phyloP scores from a whole-genome alignment of 2,797 vertebrate species.

The Pogonophryne albipinna region DNA sequence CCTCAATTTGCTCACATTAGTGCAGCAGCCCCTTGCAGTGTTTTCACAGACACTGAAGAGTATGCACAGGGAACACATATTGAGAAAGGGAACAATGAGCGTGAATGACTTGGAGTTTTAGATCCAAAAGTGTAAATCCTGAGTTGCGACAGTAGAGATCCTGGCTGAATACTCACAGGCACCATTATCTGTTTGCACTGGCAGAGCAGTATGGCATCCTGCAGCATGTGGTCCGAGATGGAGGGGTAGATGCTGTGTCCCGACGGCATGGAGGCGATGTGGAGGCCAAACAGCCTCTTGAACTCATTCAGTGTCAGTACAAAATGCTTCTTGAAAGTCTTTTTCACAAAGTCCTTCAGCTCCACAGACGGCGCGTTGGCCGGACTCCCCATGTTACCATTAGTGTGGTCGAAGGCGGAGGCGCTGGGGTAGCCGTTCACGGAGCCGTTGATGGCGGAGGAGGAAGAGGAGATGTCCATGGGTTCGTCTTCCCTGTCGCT shows the following conservation, averaged over 20 bases:
- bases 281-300: constrained; percentile 96
- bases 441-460: constrained; percentile 82
- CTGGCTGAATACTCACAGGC: constrained; percentile 92
- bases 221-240: constrained; percentile 95
- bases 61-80: not conserved
- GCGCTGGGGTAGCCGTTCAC: constrained; percentile 88
- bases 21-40: not conserved
- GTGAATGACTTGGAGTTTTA: not conserved
- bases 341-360: constrained; percentile 92
- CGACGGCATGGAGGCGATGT: constrained; percentile 93
- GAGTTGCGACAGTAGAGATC: not conserved
- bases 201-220: constrained; percentile 92
- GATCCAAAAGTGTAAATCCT: constrained; percentile 13
- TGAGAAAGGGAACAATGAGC: not conserved
- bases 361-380: constrained; percentile 77
- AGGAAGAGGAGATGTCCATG: constrained; percentile 88
- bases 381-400: constrained; percentile 81
- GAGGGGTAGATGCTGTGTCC: constrained; percentile 90
- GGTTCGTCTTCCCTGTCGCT: constrained; percentile 86
- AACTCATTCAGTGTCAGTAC: constrained; percentile 97
- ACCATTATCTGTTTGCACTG: constrained; percentile 97
- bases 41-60: not conserved
- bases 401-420: constrained; percentile 78
- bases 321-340: constrained; percentile 93
- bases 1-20: not conserved